Conservation (phyloP, 64 coral and sea anemone genomes). For the Dendronephthya gigantea region DNA sequence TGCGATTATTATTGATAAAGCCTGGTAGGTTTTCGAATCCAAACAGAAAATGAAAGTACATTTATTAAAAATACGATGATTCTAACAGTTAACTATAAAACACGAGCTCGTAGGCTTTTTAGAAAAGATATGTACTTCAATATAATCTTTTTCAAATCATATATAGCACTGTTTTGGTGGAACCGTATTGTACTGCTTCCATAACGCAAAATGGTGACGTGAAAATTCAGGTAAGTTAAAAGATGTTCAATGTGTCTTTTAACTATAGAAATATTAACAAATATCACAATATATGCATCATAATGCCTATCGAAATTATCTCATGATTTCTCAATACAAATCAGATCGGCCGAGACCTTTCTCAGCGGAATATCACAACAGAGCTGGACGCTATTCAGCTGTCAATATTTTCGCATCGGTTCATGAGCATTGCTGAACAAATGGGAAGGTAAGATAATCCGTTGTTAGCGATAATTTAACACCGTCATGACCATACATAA, state of each 20-base stretch:
- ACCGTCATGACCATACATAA: too few species aligned
- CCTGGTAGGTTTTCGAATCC: conserved; percentile 43
- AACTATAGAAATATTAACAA: too few species aligned
- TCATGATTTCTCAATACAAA: too few species aligned
- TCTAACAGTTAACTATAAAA: too few species aligned
- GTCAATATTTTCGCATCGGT: conserved; percentile 97
- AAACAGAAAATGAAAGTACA: too few species aligned
- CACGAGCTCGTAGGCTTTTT: too few species aligned
- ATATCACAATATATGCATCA: too few species aligned
- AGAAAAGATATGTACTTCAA: too few species aligned
- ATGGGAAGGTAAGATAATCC: conserved; percentile 98
- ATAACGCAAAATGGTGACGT: conserved; percentile 73
- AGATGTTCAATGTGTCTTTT: too few species aligned
- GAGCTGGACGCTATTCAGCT: conserved; percentile 64
- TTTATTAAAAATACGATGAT: too few species aligned
- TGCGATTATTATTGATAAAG: conserved; percentile 87
- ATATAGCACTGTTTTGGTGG: conserved; percentile 77
- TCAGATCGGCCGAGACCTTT: conserved; percentile 40
- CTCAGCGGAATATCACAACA: conserved; percentile 36
- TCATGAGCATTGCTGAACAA: conserved; percentile 98
- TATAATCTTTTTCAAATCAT: conserved; percentile 3
- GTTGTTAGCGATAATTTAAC: too few species aligned
- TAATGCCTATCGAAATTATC: too few species aligned
- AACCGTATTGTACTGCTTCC: conserved; percentile 58
- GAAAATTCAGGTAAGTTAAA: conserved; percentile 56